Base-by-base conservation (phyloP, 2,113 vertebrate species). In the Spea multiplicata region DNA sequence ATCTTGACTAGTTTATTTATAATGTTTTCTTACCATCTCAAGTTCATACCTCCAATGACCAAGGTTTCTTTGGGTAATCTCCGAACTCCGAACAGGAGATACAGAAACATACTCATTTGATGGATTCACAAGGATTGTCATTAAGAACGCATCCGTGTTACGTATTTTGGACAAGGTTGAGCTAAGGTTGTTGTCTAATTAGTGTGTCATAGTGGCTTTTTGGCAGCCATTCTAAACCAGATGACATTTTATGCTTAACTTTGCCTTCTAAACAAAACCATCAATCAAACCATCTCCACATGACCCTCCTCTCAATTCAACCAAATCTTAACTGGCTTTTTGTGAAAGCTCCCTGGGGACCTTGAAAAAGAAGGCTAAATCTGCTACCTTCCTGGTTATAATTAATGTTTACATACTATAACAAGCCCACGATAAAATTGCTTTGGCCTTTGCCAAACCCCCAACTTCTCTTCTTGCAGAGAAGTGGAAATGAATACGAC, bases 401-500 rank as follows among this genome's bases (percentile, higher is more conserved):
- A 86, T 90, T 83, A 85, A 85, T 89, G 86, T 91, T 89, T 88
- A 84, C 82, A 74, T 82, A 88, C 84, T 83, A 83, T 73, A 83
- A 87, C 85, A 83, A 75, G 81, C 78, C 84, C 82, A 82, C 83
- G 87, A 79, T 86, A 84, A 84, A 86, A 89, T 87, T 88, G 84
- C 86, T 85, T 74, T 81, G 72, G 84, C 84, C 74, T 80, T 79
- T 83, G 82, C 86, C 83, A 86, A 76, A 75, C 75, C 82, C 81
- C 66, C 55, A 74, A 76, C 76, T 70, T 78, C 76, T 82, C 81
- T 12, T 61, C 75, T 81, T 78, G 76, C 82, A 84, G 59, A 82
- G 52, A 48, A 86, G 82, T 81, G 86, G 86, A 83, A 91, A 89
- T 89, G 85, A 86, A 89, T 89, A 89, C 86, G 84, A 84, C 84